Evolutionary conservation across 2,113 vertebrate genomes (phyloP).

Genomic region (Addax nasomaculatus): DNA sequence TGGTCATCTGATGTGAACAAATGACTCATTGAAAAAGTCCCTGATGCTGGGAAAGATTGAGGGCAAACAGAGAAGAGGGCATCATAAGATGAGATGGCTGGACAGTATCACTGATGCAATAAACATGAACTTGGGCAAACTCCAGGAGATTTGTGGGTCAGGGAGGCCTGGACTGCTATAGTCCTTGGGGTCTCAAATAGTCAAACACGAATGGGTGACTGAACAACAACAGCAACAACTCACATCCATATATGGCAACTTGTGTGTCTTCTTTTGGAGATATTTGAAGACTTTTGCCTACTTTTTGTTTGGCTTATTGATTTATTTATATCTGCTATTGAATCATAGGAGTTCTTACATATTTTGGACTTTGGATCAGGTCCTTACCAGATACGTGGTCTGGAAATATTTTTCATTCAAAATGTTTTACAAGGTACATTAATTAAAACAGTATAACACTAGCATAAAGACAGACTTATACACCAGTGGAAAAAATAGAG

Average conservation of each 20-base stretch:
- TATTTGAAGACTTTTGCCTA: neutral
- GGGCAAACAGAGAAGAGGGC: neutral
- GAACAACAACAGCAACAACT: neutral
- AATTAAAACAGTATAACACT: neutral
- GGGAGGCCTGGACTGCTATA: neutral
- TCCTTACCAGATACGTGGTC: neutral
- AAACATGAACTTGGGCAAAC: neutral
- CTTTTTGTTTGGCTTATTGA: neutral
- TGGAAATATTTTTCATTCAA: neutral
- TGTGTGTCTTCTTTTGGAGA: neutral
- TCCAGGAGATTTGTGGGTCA: neutral
- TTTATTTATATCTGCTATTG: neutral
- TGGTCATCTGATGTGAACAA: neutral
- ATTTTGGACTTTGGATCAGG: neutral
- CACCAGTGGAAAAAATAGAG: neutral
- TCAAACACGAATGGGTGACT: neutral
- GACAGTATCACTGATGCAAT: neutral
- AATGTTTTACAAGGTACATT: neutral
- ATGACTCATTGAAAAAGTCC: neutral
- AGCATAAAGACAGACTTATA: neutral
- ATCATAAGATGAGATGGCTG: neutral
- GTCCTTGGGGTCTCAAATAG: neutral
- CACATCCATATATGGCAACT: neutral
- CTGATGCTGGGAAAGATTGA: neutral
- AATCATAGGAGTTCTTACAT: neutral